These are phyloP conservation scores for Himalopsyche tibetana DNA, from an alignment of 2,888 invertebrate genomes.

Conservation along the genomic window DNA sequence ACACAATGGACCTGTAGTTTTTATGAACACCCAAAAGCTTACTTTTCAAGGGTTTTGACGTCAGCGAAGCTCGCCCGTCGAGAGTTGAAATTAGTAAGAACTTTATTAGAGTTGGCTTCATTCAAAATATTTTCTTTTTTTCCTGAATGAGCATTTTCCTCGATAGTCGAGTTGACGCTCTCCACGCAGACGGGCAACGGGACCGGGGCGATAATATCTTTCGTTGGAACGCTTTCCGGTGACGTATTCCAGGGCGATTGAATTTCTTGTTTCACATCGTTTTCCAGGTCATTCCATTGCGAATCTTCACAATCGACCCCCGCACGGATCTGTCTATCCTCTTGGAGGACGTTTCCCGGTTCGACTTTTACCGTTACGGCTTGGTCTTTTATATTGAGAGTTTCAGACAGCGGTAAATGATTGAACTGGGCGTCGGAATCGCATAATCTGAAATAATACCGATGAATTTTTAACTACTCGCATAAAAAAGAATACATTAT, in stretches of 20 bases:
- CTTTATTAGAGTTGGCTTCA: conserved; percentile 11
- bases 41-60: not conserved
- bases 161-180: conserved; percentile 6
- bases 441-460: conserved; percentile 4
- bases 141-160: not conserved
- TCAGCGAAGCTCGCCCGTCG: not conserved
- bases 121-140: conserved; percentile 13
- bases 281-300: not conserved
- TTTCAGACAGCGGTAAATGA: not conserved
- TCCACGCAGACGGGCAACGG: conserved; percentile 14
- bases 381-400: not conserved
- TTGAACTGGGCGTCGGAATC: not conserved
- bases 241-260: not conserved
- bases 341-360: conserved; percentile 7
- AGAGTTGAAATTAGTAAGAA: conserved; percentile 15
- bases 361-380: conserved; percentile 5
- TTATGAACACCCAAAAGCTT: not conserved
- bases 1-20: too few relatives aligned
- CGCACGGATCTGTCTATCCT: not conserved
- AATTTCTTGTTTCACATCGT: not conserved
- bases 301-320: not conserved
- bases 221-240: not conserved
- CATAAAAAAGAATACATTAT: too few relatives aligned
- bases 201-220: not conserved
- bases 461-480: not conserved